Conservation (phyloP, 2,888 invertebrate species). For the Conomelus anceps region DNA sequence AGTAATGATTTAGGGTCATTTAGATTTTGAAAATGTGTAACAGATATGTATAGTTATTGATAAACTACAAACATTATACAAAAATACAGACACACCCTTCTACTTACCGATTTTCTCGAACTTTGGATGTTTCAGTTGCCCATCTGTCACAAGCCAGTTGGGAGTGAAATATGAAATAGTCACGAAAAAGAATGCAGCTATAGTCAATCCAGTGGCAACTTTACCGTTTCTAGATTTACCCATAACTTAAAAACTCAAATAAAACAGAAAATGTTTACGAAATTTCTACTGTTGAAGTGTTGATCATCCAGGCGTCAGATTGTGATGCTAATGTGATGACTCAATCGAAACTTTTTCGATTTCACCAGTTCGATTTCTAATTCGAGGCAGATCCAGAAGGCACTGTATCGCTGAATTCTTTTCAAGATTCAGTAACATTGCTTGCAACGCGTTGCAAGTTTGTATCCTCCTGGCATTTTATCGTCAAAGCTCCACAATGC, state of each 20-base stretch:
- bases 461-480: neutral
- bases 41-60: neutral
- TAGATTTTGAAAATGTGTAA: neutral
- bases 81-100: constrained; percentile 37
- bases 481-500: too few relatives aligned
- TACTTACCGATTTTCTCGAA: constrained; percentile 70
- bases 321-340: neutral
- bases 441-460: neutral
- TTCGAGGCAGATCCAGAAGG: neutral
- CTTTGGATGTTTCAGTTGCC: constrained; percentile 65
- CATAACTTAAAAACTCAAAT: constrained; percentile 28
- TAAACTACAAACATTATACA: neutral
- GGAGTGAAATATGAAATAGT: constrained; percentile 79
- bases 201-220: constrained; percentile 58
- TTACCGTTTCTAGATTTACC: constrained; percentile 59
- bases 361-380: too few relatives aligned
- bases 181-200: constrained; percentile 61
- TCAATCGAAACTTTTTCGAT: neutral
- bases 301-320: neutral
- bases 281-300: neutral
- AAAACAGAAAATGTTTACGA: neutral
- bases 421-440: neutral
- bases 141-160: constrained; percentile 80
- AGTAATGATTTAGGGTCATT: neutral
- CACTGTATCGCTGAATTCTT: neutral